Conservation (phyloP, 1,140 invertebrate genomes). For the Nasonia longicornis region DNA sequence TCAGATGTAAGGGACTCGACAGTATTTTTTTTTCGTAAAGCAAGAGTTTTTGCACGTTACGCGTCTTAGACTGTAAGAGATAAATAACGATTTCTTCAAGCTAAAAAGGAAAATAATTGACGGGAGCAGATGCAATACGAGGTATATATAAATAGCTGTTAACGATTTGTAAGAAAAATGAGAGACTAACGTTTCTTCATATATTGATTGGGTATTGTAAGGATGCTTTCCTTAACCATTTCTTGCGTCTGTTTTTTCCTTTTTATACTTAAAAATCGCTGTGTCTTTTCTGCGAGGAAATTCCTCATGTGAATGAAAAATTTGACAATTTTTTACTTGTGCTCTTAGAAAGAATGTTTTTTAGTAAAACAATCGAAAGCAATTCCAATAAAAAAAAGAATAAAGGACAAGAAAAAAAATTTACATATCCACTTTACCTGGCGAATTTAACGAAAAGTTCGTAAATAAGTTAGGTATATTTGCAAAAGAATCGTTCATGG, state of each 20-base stretch:
- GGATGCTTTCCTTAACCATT: slow-evolving; percentile 13
- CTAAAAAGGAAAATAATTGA: slow-evolving; percentile 40
- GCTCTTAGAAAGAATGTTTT: slow-evolving; percentile 6
- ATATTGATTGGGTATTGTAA: slow-evolving; percentile 20
- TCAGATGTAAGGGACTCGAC: slow-evolving; percentile 48
- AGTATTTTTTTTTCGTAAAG: slow-evolving; percentile 47
- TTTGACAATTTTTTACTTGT: slow-evolving; percentile 34
- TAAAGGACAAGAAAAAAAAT: slow-evolving; percentile 1
- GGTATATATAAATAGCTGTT: slow-evolving; percentile 20
- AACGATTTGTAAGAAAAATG: neutral
- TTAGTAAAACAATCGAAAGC: slow-evolving; percentile 17
- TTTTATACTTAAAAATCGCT: slow-evolving; percentile 43
- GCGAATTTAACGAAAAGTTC: neutral
- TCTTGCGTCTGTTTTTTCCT: slow-evolving; percentile 40
- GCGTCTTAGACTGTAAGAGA: slow-evolving; percentile 44
- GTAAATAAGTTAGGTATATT: slow-evolving; percentile 12
- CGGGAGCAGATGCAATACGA: slow-evolving; percentile 44
- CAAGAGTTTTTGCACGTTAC: slow-evolving; percentile 42
- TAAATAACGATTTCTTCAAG: slow-evolving; percentile 44
- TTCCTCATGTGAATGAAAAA: slow-evolving; percentile 14
- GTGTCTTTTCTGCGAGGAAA: slow-evolving; percentile 41
- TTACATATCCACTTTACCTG: slow-evolving; percentile 37
- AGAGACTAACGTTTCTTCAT: neutral
- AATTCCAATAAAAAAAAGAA: slow-evolving; percentile 36
- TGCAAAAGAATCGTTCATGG: neutral